Evolutionary conservation across 2,113 vertebrate species (phyloP), one percentile per base, ranked within the genome.

Genomic region (Myxocyprinus asiaticus): DNA sequence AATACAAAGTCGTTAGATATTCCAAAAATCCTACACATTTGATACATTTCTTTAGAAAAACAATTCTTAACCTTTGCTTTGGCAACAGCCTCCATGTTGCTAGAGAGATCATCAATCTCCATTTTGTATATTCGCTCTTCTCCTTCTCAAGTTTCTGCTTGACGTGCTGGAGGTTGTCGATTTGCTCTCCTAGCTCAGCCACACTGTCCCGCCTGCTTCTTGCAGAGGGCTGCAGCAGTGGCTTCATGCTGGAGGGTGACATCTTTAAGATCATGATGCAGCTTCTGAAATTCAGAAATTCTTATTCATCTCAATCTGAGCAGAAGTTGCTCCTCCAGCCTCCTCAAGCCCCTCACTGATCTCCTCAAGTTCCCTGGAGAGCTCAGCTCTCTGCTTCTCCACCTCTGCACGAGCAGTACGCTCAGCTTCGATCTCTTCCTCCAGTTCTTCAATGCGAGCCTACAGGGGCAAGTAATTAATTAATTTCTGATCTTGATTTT

Each of bases 201-300:
- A 82, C 76, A 50, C 64, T 82, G 50, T 82, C n/a, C 81, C 9
- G 81, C 81, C 47, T 82, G 81, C 50, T 82, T 82, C 76, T 82
- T 82, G 47, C 81, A 48, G 1, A 82, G 81, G 9, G 81, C 64
- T 48, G 95, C 92, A 0, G 93, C 90, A 0, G 91, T 96, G 79
- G 95, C 94, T 85, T 97, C 96, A 14, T 98, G 95, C 91, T 97
- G 95, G 84, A 98, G 90, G 10, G 95, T 97, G 86, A 95, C 85
- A 87, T 96, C 96, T 79, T 98, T 95, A 5, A 98, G 93, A 86
- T 96, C 95, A 2, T 94, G 84, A 0, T 94, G 92, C 84, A 97
- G 77, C 71, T 97, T 98, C 92, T 97, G 96, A 82, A 92, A 90
- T 87, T 92, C 91, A 56, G 90, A 89, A 87, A 86, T 91, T 92